Base-by-base conservation (phyloP, 2,888 invertebrate genomes). In the Yponomeuta malinellus region DNA sequence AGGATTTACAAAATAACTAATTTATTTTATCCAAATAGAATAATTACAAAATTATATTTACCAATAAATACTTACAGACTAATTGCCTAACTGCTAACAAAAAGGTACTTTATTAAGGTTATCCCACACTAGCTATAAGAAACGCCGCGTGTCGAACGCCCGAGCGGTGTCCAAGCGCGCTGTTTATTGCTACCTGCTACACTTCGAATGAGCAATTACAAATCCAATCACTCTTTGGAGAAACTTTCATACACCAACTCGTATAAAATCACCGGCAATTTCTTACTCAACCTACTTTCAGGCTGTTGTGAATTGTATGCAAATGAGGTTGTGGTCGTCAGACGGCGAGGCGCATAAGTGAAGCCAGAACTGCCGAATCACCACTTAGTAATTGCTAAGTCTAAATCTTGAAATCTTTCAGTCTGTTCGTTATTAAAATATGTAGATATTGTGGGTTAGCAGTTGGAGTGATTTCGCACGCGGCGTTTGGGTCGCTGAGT, bases 41-140 rank as follows among this genome's bases (percentile, higher is more conserved):
- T 83, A 85, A 85, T 87, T 85, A 87, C 83, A 87, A 81, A 80
- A 83, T 83, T 85, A 86, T 63, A 82, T 76, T 84, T 85, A 88
- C 81, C 80, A 91, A 91, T 92, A 92, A 92, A 92, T 92, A 92
- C 91, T 91, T 91, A 91, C 64, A 72, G 63, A 64, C 86, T 89
- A 87, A 75, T 79, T 72, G 80, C 77, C 82, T 85, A 85, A 83
- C 79, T 78, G 77, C 83, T 86, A 85, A 78, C 79, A 87, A 90
- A 73, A 91, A 92, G 92, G 92, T 92, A 92, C 91, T 85, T 90
- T 87, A 85, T 85, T 85, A 84, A 84, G 82, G 83, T 86, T 83
- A 83, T 84, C 79, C 76, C 77, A 83, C 83, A 83, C 83, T 74
- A 73, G 75, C 71, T 76, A 83, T 80, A 81, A 78, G 81, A 87